Conservation (phyloP, 1,140 invertebrate genomes). For the Cotesia glomerata region DNA sequence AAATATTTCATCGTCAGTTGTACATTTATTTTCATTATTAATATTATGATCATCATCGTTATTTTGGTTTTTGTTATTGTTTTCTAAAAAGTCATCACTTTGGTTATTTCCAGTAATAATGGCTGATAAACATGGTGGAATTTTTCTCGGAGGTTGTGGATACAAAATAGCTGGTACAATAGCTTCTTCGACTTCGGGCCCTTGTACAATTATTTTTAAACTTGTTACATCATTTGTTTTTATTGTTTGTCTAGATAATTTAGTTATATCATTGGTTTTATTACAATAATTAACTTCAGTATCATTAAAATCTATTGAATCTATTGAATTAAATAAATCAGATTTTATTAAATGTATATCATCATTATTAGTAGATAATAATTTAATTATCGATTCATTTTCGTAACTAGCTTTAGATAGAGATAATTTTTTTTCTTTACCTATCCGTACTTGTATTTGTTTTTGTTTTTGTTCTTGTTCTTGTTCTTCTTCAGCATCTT, state of each 20-base stretch:
- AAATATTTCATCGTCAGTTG: constrained; percentile 71
- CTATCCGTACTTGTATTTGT: background rate
- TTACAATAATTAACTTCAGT: background rate
- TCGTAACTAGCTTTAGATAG: background rate
- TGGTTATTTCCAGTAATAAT: constrained; percentile 44
- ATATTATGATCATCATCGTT: constrained; percentile 59
- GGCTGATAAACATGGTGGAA: constrained; percentile 49
- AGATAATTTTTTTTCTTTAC: background rate
- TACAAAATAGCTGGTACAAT: constrained; percentile 70
- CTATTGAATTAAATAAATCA: background rate
- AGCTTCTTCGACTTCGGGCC: constrained; percentile 64
- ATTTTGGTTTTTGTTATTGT: constrained; percentile 51
- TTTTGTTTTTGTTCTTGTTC: too few relatives aligned
- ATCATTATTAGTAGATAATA: background rate
- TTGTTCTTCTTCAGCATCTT: constrained; percentile 77
- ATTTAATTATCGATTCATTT: background rate
- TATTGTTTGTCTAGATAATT: background rate
- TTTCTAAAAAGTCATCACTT: constrained; percentile 39
- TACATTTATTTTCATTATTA: constrained; percentile 59
- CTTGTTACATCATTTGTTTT: constrained; percentile 48
- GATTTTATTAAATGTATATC: background rate
- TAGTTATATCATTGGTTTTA: background rate
- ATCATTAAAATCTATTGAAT: background rate
- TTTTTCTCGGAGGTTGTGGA: constrained; percentile 67
- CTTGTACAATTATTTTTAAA: constrained; percentile 57